A percentile compares a stretch with the other conserved stretches of the same genome.
Conservation (phyloP, 53 echinoderm and acorn worm species). For the Zoroaster sp. region DNA sequence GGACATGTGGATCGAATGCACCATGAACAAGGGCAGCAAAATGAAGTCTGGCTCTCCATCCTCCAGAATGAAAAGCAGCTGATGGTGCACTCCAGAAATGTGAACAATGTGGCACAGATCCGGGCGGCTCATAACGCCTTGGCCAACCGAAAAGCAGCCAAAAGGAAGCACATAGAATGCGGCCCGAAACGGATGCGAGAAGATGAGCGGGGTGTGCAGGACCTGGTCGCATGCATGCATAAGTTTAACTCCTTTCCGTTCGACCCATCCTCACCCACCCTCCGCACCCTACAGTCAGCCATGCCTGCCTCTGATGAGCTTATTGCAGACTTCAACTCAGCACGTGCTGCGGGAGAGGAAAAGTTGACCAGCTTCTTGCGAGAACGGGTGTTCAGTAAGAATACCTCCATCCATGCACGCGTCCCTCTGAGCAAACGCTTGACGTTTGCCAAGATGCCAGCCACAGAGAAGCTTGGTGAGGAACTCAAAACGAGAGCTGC, state of each 20-base stretch:
- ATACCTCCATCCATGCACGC: conserved; percentile 44
- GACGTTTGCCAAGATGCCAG: conserved; percentile 32
- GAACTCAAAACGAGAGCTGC: conserved; percentile 17
- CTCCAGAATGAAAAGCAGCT: conserved; percentile 6
- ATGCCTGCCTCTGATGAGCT: conserved; percentile 22
- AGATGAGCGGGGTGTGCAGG: conserved; percentile 27
- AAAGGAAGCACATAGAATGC: background rate
- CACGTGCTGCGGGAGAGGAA: background rate
- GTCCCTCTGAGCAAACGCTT: conserved; percentile 43
- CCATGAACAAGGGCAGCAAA: conserved; percentile 54
- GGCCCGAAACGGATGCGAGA: background rate
- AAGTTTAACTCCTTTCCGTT: conserved; percentile 28
- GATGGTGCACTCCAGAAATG: background rate
- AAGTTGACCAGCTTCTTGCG: background rate
- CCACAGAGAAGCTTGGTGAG: background rate
- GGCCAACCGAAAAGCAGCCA: background rate
- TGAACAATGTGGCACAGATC: background rate
- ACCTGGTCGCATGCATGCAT: conserved; percentile 16
- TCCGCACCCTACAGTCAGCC: background rate
- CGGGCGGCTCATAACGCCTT: background rate
- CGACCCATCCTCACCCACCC: background rate
- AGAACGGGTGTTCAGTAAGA: conserved; percentile 5
- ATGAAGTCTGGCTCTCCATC: conserved; percentile 23
- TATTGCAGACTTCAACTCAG: conserved; percentile 8
- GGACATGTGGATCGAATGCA: conserved; percentile 60